Evolutionary conservation across 2,888 invertebrate species (phyloP).

Genomic region (Sesia bembeciformis): DNA sequence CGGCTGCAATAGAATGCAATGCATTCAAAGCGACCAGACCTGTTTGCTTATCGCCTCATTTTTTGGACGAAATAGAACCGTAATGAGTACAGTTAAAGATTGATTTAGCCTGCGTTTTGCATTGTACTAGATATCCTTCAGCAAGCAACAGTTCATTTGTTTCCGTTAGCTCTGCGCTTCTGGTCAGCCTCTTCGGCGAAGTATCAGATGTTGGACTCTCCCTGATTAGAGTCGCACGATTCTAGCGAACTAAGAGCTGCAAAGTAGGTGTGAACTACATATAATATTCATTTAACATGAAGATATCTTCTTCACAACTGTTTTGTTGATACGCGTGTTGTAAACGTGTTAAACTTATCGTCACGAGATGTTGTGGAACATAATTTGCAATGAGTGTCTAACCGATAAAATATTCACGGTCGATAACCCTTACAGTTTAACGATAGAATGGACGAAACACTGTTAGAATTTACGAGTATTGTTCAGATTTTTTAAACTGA

Average conservation of each 20-base stretch:
- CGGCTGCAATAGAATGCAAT: constrained; percentile 62
- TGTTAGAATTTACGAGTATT: not conserved
- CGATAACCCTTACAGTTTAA: not conserved
- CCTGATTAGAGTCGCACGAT: constrained; percentile 59
- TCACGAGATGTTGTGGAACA: constrained; percentile 32
- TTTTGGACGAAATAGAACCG: constrained; percentile 26
- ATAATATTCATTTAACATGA: not conserved
- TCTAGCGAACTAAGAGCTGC: constrained; percentile 8
- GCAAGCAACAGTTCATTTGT: constrained; percentile 62
- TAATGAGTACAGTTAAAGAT: constrained; percentile 9
- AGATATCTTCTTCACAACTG: not conserved
- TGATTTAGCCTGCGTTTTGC: not conserved
- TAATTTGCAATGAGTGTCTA: constrained; percentile 7
- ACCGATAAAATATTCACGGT: not conserved
- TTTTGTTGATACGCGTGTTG: not conserved
- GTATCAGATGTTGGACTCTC: constrained; percentile 51
- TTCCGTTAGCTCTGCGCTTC: constrained; percentile 58
- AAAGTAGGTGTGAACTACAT: not conserved
- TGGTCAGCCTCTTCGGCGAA: constrained; percentile 47
- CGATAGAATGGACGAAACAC: not conserved
- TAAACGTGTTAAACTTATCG: constrained; percentile 28
- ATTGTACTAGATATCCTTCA: constrained; percentile 43
- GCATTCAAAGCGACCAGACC: constrained; percentile 58
- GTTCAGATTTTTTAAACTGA: not conserved
- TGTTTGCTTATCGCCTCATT: constrained; percentile 41